Base-by-base conservation (phyloP, 1,140 invertebrate species). In the Psix sp. region DNA sequence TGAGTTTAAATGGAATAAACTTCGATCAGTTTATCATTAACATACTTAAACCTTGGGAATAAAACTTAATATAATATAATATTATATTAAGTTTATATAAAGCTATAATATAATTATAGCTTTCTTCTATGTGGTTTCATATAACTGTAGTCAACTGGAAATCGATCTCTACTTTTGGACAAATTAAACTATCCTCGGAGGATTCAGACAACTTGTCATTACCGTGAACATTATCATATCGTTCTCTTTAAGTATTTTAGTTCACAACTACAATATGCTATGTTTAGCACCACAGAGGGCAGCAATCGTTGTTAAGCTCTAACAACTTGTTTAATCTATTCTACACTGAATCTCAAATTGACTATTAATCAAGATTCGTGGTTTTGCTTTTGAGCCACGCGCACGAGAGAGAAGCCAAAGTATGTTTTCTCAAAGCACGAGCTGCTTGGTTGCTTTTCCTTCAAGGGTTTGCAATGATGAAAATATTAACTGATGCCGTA, bases 191-290 rank as follows among this genome's bases (percentile, higher is more conserved):
- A 57, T 2, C 7, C 43, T 33, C 62, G 24, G 39, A 57, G 36
- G 40, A 66, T 57, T 49, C 62, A 66, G 40, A 67, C 45, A 56
- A 42, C 38, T 57, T 43, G 51, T 36, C 45, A 57, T 67, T 45
- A 57, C 49, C 35, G 39, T 5, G 40, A 51, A 59, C 43, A 43
- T 66, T 56, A 66, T 66, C 51, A 66, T 66, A 56, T 49, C 51
- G 43, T 66, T 57, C 51, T 56, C 62, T 57, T 66, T 66, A 66
- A 68, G 45, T 68, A 68, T 68, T 68, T 68, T 59, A 59, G 54
- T 68, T 68, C 4, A n/a, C 11, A 68, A 68, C 65, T 29, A 59
- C 45, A 57, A 51, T 57, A 52, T 39, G 52, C 36, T 39, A 29
- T 33, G 52, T 59, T 68, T 43, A 26, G 52, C 13, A 39, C 38